These are phyloP conservation scores for Hydrozoanthus gracilis DNA, from an alignment of 92 coral and sea anemone genomes.

Conservation along the genomic window DNA sequence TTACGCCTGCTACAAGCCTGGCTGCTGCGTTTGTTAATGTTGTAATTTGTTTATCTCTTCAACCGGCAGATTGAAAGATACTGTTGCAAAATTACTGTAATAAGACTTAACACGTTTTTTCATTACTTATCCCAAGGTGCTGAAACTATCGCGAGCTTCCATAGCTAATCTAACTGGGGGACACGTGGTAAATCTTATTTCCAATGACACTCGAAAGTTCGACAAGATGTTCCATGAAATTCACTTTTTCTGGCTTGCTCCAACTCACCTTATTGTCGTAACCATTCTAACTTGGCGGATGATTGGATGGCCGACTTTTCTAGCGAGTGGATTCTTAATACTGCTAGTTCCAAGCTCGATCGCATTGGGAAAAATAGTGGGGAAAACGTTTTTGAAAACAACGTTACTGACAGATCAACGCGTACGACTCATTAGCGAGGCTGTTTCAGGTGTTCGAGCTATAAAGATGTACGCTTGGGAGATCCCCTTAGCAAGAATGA, in stretches of 20 bases:
- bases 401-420: slow-evolving; percentile 30
- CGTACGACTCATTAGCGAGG: slow-evolving; percentile 27
- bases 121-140: not conserved
- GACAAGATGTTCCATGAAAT: not conserved
- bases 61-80: too few relatives aligned
- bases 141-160: slow-evolving; percentile 17
- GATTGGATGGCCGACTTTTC: slow-evolving; percentile 34
- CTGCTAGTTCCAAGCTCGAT: slow-evolving; percentile 2
- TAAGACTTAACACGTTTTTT: not conserved
- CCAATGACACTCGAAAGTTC: slow-evolving; percentile 26
- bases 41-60: too few relatives aligned
- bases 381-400: not conserved
- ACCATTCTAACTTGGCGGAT: not conserved
- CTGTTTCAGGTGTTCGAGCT: slow-evolving; percentile 29
- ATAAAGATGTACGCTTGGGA: slow-evolving; percentile 46
- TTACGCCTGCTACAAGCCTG: too few relatives aligned
- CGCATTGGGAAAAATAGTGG: not conserved
- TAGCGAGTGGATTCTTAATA: slow-evolving; percentile 3
- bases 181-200: slow-evolving; percentile 20
- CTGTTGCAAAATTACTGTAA: too few relatives aligned
- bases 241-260: slow-evolving; percentile 21
- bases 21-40: too few relatives aligned
- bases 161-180: slow-evolving; percentile 3
- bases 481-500: slow-evolving; percentile 18
- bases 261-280: not conserved